Evolutionary conservation across 2,113 vertebrate species (phyloP), one percentile per base, ranked within the genome.

Genomic region (Takifugu flavidus): DNA sequence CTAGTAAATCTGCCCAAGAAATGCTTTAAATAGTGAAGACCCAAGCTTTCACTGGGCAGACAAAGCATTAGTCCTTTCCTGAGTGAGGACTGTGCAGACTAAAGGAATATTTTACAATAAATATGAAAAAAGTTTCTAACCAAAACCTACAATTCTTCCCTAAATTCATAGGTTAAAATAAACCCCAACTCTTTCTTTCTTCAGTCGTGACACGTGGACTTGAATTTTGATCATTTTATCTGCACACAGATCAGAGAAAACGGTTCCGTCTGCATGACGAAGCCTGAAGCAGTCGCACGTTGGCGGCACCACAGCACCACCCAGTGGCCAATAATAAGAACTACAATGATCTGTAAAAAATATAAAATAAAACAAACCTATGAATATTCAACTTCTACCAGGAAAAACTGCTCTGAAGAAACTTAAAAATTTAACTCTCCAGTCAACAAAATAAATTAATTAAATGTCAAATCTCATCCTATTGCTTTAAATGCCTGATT

Each of bases 241-340:
- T 20, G 20, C 20, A 20, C 20, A 20, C 20, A 20, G 20, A 20
- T 20, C 20, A 20, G 20, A 20, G 20, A 20, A 20, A 20, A 20
- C 20, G 20, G 20, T 20, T 20, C 20, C 20, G 20, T 20, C 20
- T 20, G 20, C 20, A 20, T 39, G 13, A 49, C 58, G 42, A 3
- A 43, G 28, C 13, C 63, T 14, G 34, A 46, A 20, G 1, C n/a
- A 10, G 4, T 11, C n/a, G 7, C 25, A 25, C 15, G 28, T 50
- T 2, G 8, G 2, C 50, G 51, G 76, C 42, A 26, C 55, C 65
- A 77, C 65, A 85, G 80, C 78, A 52, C 50, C 78, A 82, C 83
- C 89, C 82, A 69, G 86, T 84, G 89, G 86, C 52, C 6, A 25
- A 11, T n/a, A n/a, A n/a, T 7, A n/a, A 12, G 5, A 15, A 47